A percentile compares a stretch with the other conserved stretches of the same genome.
These are phyloP conservation scores for Idris sp. DNA, from an alignment of 1,140 invertebrate species.

Conservation along the genomic window DNA sequence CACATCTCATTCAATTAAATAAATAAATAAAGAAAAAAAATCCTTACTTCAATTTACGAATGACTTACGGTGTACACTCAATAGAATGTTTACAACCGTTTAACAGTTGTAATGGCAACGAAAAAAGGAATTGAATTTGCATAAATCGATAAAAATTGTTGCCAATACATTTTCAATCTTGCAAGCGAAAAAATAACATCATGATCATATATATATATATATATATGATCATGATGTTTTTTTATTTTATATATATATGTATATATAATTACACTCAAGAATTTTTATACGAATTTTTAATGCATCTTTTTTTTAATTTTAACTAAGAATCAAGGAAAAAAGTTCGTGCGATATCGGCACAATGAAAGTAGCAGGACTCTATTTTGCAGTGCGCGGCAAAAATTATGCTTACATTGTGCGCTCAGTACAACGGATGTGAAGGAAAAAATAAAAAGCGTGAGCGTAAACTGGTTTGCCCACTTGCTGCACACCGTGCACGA, in stretches of 20 bases:
- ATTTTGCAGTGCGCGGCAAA: not conserved
- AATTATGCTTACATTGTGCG: too few species aligned
- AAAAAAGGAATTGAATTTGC: conserved; percentile 43
- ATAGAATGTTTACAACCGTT: conserved; percentile 29
- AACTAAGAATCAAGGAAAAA: not conserved
- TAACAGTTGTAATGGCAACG: conserved; percentile 35
- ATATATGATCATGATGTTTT: too few species aligned
- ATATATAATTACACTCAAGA: too few species aligned
- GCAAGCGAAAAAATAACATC: too few species aligned
- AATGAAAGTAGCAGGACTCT: conserved; percentile 1
- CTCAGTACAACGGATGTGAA: not conserved
- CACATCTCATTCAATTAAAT: conserved; percentile 34
- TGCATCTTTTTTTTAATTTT: too few species aligned
- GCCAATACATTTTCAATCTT: too few species aligned
- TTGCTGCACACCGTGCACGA: conserved; percentile 40
- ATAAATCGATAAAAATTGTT: conserved; percentile 40
- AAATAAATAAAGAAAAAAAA: too few species aligned
- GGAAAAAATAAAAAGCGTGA: conserved; percentile 25
- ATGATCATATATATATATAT: too few species aligned
- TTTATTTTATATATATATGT: too few species aligned
- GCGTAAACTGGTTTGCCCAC: conserved; percentile 62
- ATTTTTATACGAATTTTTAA: too few species aligned
- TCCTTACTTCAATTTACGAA: conserved; percentile 6
- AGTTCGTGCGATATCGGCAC: not conserved
- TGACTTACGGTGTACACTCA: too few species aligned